phyloP scores from a whole-genome alignment of 2,797 vertebrate genomes.

The Thaleichthys pacificus region DNA sequence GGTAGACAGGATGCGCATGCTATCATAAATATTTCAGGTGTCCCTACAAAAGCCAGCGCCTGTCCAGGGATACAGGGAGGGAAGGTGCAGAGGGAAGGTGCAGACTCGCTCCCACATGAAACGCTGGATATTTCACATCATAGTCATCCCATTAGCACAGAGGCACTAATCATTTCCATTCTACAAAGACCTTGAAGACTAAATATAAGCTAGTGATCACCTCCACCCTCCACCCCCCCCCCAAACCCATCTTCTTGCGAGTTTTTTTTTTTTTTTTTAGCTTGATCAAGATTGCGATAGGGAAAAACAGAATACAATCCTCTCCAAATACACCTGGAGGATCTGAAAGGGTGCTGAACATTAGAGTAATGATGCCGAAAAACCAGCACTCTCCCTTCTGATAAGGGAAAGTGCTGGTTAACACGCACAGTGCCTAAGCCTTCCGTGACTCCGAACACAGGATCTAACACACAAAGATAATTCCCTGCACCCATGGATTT shows the following conservation, averaged over 20 bases:
- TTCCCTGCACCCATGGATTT: constrained; percentile 34
- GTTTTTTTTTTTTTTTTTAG: background rate
- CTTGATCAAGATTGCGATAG: background rate
- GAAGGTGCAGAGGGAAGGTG: constrained; percentile 49
- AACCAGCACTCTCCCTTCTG: too few species aligned
- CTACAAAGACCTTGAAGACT: constrained; percentile 20
- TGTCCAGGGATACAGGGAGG: constrained; percentile 57
- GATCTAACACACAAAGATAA: constrained; percentile 42
- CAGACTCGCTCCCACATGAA: constrained; percentile 38
- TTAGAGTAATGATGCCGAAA: too few species aligned
- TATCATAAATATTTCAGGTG: constrained; percentile 69
- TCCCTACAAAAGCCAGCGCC: constrained; percentile 53
- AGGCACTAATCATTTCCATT: constrained; percentile 15
- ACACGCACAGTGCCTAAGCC: constrained; percentile 28
- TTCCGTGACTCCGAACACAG: constrained; percentile 30
- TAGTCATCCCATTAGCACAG: background rate
- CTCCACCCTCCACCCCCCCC: background rate
- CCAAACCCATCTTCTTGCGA: background rate
- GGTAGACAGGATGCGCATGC: constrained; percentile 63
- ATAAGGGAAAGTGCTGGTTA: background rate
- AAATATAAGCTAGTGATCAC: background rate
- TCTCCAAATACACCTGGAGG: background rate
- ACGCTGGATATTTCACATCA: background rate
- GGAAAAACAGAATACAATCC: background rate
- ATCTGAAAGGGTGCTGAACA: too few species aligned